Conservation (phyloP, 2,888 invertebrate species). For the Chaitophorus viminalis region DNA sequence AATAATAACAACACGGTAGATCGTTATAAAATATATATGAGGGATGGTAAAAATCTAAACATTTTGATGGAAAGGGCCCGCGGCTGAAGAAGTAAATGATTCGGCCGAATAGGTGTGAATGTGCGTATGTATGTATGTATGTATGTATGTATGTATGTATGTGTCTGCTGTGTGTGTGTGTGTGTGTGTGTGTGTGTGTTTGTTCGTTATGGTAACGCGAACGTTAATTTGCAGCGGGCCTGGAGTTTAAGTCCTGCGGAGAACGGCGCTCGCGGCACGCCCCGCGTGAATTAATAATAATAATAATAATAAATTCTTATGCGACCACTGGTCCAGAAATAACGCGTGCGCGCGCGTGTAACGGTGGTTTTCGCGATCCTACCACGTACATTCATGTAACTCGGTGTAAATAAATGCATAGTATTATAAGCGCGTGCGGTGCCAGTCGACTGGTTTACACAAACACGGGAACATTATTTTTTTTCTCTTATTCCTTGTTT, state of each 20-base stretch:
- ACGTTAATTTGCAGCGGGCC: conserved; percentile 47
- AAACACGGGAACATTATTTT: not conserved
- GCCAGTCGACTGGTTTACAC: not conserved
- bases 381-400: not conserved
- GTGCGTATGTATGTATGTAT: no score
- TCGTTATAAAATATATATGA: no score
- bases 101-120: no score
- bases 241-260: conserved; percentile 20
- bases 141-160: no score
- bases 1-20: no score
- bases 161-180: no score
- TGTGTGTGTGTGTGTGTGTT: not conserved
- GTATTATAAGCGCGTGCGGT: not conserved
- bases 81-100: not conserved
- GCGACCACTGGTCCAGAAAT: conserved; percentile 26
- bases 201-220: not conserved
- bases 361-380: conserved; percentile 9
- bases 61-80: not conserved
- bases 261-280: conserved; percentile 25
- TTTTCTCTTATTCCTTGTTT: not conserved
- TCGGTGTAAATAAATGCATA: not conserved
- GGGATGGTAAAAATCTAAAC: not conserved
- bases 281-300: conserved; percentile 14
- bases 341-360: conserved; percentile 16
- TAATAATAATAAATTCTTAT: conserved; percentile 2